These are phyloP conservation scores for Isichthys henryi DNA, from an alignment of 2,113 vertebrate species.

Conservation along the genomic window DNA sequence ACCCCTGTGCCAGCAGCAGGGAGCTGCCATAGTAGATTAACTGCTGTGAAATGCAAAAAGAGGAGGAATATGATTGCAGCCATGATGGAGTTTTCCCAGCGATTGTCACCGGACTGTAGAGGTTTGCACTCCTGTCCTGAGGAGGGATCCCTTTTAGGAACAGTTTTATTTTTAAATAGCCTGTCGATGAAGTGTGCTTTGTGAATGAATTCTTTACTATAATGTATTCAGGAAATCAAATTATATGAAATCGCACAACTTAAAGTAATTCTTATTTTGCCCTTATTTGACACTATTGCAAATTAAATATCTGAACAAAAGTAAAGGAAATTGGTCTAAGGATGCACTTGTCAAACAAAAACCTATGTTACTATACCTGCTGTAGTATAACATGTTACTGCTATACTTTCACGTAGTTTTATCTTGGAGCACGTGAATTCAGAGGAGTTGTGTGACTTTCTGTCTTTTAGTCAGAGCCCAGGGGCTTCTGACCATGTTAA, in stretches of 20 bases:
- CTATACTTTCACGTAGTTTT: background rate
- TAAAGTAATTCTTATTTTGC: background rate
- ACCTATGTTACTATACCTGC: background rate
- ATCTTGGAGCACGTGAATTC: background rate
- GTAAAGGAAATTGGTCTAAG: background rate
- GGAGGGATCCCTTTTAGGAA: background rate
- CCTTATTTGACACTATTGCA: background rate
- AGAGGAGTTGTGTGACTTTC: background rate
- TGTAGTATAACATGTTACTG: background rate
- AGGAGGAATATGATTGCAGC: background rate
- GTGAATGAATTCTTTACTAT: background rate
- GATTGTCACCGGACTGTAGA: background rate
- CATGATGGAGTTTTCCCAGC: background rate
- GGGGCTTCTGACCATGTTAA: background rate
- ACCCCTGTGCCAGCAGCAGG: background rate
- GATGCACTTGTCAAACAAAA: background rate
- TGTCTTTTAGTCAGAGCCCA: background rate
- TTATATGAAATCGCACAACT: background rate
- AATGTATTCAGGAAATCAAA: background rate
- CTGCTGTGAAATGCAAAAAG: background rate
- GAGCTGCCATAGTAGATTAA: background rate
- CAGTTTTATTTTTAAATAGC: background rate
- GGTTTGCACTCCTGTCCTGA: background rate
- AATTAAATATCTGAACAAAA: background rate
- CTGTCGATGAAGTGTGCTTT: background rate